These are phyloP conservation scores for Esox lucius DNA, from an alignment of 2,797 vertebrate genomes.

Conservation along the genomic window DNA sequence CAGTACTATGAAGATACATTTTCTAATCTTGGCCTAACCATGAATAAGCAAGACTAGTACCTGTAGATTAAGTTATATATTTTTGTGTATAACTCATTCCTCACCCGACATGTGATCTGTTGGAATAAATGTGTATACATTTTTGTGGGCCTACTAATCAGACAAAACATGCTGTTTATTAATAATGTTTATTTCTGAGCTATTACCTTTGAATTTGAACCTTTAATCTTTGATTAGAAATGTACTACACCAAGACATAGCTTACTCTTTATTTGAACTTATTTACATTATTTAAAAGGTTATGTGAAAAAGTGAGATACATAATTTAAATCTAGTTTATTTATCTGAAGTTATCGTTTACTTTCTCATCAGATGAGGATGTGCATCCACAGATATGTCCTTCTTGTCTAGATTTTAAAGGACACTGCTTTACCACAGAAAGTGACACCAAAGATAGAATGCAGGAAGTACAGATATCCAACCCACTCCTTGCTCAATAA, in stretches of 20 bases:
- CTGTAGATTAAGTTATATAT: neutral
- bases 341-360: neutral
- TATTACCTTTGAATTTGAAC: neutral
- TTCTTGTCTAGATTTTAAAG: neutral
- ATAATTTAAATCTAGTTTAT: neutral
- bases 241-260: neutral
- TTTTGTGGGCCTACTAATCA: neutral
- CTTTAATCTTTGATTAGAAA: neutral
- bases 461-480: constrained; percentile 50
- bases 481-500: constrained; percentile 34
- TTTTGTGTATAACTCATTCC: neutral
- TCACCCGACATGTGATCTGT: neutral
- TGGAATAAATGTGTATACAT: neutral
- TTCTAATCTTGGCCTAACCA: neutral
- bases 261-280: neutral
- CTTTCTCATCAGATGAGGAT: neutral
- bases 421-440: constrained; percentile 24
- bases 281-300: neutral
- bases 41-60: neutral
- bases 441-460: constrained; percentile 33
- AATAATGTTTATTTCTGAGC: neutral
- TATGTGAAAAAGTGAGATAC: no score
- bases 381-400: neutral
- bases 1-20: neutral
- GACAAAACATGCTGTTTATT: neutral